A percentile compares a stretch with the other conserved stretches of the same genome.
Evolutionary conservation across 2,113 vertebrate species (phyloP).

Genomic region (Otus sunia): DNA sequence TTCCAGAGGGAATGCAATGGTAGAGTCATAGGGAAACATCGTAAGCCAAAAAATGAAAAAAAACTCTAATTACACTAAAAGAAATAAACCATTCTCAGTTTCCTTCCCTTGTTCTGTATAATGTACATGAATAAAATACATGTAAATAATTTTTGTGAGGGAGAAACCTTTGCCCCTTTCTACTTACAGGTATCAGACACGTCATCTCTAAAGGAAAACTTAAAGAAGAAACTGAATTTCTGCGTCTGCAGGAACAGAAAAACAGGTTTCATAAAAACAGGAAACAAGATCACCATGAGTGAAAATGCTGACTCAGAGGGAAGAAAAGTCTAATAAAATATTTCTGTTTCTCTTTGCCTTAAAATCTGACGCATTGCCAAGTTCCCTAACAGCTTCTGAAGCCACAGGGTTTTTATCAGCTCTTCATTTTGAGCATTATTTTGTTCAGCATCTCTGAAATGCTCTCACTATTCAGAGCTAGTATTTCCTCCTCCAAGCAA

Average conservation of each 20-base stretch:
- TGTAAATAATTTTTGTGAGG: background rate
- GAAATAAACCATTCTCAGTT: background rate
- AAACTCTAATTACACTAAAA: background rate
- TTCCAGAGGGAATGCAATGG: background rate
- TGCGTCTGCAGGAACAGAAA: background rate
- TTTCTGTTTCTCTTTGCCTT: background rate
- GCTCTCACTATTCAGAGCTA: background rate
- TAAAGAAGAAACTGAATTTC: background rate
- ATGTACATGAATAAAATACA: background rate
- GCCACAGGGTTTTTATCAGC: background rate
- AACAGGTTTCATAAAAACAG: background rate
- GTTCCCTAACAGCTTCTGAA: background rate
- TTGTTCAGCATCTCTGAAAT: background rate
- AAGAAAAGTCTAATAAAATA: background rate
- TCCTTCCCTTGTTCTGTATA: background rate
- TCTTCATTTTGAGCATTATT: background rate
- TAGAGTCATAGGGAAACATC: background rate
- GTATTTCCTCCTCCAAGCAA: accelerated
- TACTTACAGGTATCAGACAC: background rate
- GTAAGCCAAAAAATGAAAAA: background rate
- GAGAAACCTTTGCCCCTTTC: background rate
- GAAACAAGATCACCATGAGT: background rate
- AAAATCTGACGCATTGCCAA: background rate
- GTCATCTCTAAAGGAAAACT: background rate
- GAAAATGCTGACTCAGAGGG: background rate